These are phyloP conservation scores for Condylura cristata DNA, from an alignment of 2,113 vertebrate species.

Conservation along the genomic window DNA sequence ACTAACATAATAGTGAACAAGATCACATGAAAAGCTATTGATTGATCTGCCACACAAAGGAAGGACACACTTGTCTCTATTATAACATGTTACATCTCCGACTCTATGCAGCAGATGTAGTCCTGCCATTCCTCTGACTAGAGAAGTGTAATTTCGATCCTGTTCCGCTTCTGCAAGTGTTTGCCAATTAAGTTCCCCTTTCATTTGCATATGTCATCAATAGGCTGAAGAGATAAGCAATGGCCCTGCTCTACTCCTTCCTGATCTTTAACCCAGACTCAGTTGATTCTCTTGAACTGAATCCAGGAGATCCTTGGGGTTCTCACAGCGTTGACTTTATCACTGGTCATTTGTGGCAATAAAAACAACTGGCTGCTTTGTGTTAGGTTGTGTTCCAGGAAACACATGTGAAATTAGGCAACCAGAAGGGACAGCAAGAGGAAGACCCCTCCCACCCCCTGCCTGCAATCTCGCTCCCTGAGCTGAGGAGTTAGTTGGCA, in stretches of 20 bases:
- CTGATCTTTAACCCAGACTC: constrained; percentile 74
- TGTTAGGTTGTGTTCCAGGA: neutral
- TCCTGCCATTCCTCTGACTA: constrained; percentile 50
- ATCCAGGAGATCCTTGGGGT: constrained; percentile 47
- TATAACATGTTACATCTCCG: constrained; percentile 83
- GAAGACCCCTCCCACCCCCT: constrained; percentile 46
- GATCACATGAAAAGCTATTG: constrained; percentile 87
- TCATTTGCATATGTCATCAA: constrained; percentile 76
- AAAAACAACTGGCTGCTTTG: constrained; percentile 62
- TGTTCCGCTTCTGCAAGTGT: constrained; percentile 33
- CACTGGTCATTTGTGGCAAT: constrained; percentile 79
- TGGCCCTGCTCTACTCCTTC: constrained; percentile 20
- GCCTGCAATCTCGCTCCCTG: constrained; percentile 39
- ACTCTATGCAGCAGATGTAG: constrained; percentile 78
- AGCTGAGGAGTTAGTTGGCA: constrained; percentile 38
- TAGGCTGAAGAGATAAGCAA: constrained; percentile 62
- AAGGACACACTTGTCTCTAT: constrained; percentile 86
- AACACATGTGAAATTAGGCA: constrained; percentile 58
- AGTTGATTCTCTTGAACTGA: constrained; percentile 63
- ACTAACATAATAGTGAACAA: constrained; percentile 88
- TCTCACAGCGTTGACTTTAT: constrained; percentile 69
- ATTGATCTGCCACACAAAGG: constrained; percentile 89
- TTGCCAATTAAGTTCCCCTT: constrained; percentile 44
- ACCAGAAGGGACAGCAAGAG: neutral
- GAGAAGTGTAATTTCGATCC: neutral